Evolutionary conservation across 2,888 invertebrate species (phyloP).

Genomic region (Chironomus riparius): DNA sequence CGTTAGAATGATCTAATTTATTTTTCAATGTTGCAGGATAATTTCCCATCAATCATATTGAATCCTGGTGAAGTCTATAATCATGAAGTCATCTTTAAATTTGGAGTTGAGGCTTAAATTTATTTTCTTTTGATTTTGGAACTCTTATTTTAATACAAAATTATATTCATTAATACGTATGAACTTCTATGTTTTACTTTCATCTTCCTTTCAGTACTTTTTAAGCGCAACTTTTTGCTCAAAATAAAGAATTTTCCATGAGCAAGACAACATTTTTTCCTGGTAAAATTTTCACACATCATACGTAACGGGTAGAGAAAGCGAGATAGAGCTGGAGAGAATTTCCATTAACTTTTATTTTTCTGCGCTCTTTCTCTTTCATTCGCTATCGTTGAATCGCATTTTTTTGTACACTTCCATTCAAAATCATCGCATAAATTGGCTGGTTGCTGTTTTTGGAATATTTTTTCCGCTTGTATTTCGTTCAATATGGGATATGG

Average conservation of each 20-base stretch:
- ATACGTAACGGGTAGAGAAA: background rate
- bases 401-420: background rate
- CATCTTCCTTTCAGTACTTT: too few species aligned
- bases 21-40: slow-evolving; percentile 47
- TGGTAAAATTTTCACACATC: slow-evolving; percentile 9
- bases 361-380: background rate
- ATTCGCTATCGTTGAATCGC: background rate
- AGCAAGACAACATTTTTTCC: background rate
- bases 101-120: slow-evolving; percentile 41
- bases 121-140: too few species aligned
- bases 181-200: too few species aligned
- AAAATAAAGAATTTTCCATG: too few species aligned
- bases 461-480: background rate
- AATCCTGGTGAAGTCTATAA: slow-evolving; percentile 63
- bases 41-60: slow-evolving; percentile 65
- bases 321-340: background rate
- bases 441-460: background rate
- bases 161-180: too few species aligned
- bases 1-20: too few species aligned
- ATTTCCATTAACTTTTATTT: background rate
- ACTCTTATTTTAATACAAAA: too few species aligned
- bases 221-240: too few species aligned
- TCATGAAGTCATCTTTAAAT: slow-evolving; percentile 66
- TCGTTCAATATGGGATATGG: background rate
- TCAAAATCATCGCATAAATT: background rate